Percentiles rank a stretch among this genome's conserved stretches.
Evolutionary conservation across 2,888 invertebrate genomes (phyloP).

Genomic region (Diplolepis rosae): DNA sequence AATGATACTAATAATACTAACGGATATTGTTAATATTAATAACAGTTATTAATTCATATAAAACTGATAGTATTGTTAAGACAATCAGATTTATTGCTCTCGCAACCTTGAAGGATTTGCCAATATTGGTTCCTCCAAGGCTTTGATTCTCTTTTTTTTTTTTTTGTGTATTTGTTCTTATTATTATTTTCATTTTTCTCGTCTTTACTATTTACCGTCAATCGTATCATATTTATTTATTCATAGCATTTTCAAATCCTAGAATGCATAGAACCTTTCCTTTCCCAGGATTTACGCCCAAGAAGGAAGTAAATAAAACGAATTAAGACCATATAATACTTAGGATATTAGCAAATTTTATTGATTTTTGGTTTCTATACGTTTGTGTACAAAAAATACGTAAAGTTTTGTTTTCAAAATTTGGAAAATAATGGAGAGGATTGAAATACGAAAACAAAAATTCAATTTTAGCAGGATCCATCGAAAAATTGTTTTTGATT

Average conservation of each 20-base stretch:
- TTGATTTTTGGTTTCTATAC: no score
- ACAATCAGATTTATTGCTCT: conserved; percentile 72
- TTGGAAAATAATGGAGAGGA: no score
- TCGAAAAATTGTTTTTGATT: no score
- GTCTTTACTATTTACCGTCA: background rate
- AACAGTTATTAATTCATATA: conserved; percentile 49
- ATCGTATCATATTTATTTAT: background rate
- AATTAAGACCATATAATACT: no score
- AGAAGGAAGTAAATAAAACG: background rate
- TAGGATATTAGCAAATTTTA: no score
- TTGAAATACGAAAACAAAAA: no score
- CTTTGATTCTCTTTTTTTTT: background rate
- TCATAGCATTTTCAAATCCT: background rate
- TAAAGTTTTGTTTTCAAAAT: no score
- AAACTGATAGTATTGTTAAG: conserved; percentile 71
- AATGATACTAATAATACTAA: conserved; percentile 46
- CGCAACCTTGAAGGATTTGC: conserved; percentile 63
- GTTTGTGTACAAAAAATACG: no score
- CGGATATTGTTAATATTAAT: conserved; percentile 46
- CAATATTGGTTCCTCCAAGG: background rate
- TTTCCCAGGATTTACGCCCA: background rate
- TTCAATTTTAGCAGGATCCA: no score
- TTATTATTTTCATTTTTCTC: background rate
- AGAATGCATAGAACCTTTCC: background rate
- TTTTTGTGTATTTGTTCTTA: no score